A percentile compares a stretch with the other conserved stretches of the same genome.
Conservation (phyloP, 2,797 vertebrate species). For the Epinephelus malabaricus region DNA sequence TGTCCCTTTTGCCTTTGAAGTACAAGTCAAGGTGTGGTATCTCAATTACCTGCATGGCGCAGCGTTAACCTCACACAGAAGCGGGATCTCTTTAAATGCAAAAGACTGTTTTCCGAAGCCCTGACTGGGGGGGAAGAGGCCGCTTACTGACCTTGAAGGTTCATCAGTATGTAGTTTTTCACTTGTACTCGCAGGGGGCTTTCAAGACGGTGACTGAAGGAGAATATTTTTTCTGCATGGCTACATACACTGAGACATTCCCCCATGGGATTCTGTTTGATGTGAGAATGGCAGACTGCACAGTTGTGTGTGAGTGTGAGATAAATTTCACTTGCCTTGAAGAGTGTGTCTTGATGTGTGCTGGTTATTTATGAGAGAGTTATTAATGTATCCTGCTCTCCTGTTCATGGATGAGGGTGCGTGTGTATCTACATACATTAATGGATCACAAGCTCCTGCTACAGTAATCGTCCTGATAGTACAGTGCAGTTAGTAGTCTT, state of each 20-base stretch:
- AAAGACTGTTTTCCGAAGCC: conserved; percentile 48
- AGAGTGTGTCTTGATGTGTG: conserved; percentile 23
- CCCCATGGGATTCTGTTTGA: conserved; percentile 84
- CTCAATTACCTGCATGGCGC: conserved; percentile 26
- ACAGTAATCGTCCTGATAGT: conserved; percentile 69
- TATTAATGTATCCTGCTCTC: conserved; percentile 47
- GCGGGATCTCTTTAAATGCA: conserved; percentile 53
- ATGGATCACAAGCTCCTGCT: conserved; percentile 74
- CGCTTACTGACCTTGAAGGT: conserved; percentile 77
- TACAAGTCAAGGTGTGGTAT: conserved; percentile 13
- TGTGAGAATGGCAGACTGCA: conserved; percentile 77
- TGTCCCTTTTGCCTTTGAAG: conserved; percentile 40
- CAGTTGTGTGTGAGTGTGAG: conserved; percentile 59
- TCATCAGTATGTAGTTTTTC: conserved; percentile 78
- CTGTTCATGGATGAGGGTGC: conserved; percentile 28
- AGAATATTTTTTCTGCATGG: conserved; percentile 80
- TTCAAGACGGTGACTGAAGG: conserved; percentile 65
- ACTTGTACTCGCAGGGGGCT: conserved; percentile 65
- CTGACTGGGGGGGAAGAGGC: conserved; percentile 29
- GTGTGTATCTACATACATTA: conserved; percentile 43
- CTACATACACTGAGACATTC: conserved; percentile 81
- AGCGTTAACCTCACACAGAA: conserved; percentile 26
- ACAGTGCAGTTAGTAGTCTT: conserved; percentile 65
- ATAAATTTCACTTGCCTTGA: conserved; percentile 55
- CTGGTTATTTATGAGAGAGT: conserved; percentile 50